Evolutionary conservation across 2,888 invertebrate species (phyloP).

Genomic region (Bellardia bayeri): DNA sequence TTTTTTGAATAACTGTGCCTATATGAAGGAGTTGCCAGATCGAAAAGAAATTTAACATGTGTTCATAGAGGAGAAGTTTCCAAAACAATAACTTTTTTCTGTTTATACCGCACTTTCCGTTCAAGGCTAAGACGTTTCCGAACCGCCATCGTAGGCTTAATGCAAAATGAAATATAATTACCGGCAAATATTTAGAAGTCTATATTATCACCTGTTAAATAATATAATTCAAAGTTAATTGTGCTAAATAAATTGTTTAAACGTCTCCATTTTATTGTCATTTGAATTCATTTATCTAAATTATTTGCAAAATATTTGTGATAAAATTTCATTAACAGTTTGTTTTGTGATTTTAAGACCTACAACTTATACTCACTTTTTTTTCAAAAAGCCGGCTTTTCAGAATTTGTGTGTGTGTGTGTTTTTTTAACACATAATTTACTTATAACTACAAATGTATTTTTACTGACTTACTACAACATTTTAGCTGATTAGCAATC

Average conservation of each 20-base stretch:
- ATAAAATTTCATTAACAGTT: constrained; percentile 3
- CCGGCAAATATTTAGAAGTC: too few relatives aligned
- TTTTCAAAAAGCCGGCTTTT: constrained; percentile 20
- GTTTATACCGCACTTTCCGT: too few relatives aligned
- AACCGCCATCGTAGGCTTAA: too few relatives aligned
- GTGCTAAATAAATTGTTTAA: neutral
- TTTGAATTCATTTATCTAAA: neutral
- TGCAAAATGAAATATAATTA: too few relatives aligned
- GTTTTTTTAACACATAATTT: neutral
- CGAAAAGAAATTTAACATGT: too few relatives aligned
- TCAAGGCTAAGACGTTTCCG: too few relatives aligned
- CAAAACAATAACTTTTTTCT: too few relatives aligned
- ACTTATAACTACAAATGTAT: neutral
- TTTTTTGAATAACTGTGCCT: too few relatives aligned
- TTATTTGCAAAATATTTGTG: constrained; percentile 27
- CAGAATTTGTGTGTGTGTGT: neutral
- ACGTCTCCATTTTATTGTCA: neutral
- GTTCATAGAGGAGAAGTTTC: too few relatives aligned
- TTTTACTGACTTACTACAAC: neutral
- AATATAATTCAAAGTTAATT: neutral
- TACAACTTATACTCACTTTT: constrained; percentile 1
- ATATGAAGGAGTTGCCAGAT: too few relatives aligned
- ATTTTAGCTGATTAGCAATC: constrained; percentile 63
- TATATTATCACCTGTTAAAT: too few relatives aligned
- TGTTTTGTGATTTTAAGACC: neutral